Conservation (phyloP, 2,113 vertebrate species). For the Hepsetus odoe region DNA sequence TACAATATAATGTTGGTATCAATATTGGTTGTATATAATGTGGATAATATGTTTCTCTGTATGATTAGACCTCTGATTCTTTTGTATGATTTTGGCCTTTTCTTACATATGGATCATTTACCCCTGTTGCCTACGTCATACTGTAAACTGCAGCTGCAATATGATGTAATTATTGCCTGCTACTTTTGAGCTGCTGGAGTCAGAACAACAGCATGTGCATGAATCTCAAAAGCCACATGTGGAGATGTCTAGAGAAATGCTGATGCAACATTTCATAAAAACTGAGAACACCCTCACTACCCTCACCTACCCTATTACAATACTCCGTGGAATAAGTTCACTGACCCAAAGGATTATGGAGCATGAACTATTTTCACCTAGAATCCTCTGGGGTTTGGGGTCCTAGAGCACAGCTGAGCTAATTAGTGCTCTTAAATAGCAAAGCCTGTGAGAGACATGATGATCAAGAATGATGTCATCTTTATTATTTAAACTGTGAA, state of each 20-base stretch:
- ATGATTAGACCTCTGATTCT: not conserved
- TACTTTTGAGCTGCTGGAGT: not conserved
- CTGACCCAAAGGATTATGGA: not conserved
- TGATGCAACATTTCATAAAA: constrained; percentile 43
- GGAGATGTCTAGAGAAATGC: constrained; percentile 1
- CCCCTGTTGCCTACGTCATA: not conserved
- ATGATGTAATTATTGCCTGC: constrained; percentile 42
- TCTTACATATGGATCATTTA: not conserved
- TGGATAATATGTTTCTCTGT: too few species aligned
- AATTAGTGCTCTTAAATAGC: not conserved
- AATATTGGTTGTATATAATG: too few species aligned
- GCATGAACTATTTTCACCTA: not conserved
- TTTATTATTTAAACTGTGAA: not conserved
- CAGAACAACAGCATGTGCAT: not conserved
- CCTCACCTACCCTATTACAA: not conserved
- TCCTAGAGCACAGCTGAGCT: not conserved
- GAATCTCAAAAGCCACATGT: not conserved
- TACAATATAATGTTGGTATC: too few species aligned
- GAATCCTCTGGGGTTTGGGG: not conserved
- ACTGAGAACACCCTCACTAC: not conserved
- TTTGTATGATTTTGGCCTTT: too few species aligned
- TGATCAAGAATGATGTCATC: not conserved
- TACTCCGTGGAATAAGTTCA: constrained; percentile 8
- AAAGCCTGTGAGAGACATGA: not conserved
- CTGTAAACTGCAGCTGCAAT: not conserved